Evolutionary conservation across 1,140 invertebrate genomes (phyloP).

Genomic region (Lethrus apterus): DNA sequence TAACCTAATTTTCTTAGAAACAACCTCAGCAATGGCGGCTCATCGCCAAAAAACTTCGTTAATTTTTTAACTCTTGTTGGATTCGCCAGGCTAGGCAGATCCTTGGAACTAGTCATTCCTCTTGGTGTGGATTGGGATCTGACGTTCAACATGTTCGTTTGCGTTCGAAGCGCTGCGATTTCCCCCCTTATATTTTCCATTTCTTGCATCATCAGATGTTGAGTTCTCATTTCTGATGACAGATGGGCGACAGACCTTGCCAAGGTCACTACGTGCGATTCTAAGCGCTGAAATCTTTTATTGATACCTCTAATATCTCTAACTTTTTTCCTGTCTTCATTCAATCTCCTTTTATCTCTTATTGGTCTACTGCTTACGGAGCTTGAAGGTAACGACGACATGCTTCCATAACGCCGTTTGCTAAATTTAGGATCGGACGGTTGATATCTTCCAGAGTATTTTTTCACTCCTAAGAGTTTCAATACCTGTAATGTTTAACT

Average conservation of each 20-base stretch:
- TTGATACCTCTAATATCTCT: conserved; percentile 75
- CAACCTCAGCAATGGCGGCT: conserved; percentile 80
- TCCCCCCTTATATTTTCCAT: conserved; percentile 82
- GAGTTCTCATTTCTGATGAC: conserved; percentile 85
- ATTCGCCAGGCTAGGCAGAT: conserved; percentile 65
- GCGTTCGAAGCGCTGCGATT: conserved; percentile 67
- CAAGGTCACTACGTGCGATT: conserved; percentile 86
- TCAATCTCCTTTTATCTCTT: conserved; percentile 53
- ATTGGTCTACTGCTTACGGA: conserved; percentile 69
- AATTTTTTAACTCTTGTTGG: conserved; percentile 75
- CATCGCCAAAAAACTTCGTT: conserved; percentile 89
- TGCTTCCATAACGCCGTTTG: conserved; percentile 47
- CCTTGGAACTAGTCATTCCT: conserved; percentile 42
- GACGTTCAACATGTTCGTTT: conserved; percentile 53
- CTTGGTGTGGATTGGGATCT: conserved; percentile 47
- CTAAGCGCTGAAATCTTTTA: conserved; percentile 80
- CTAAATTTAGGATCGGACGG: conserved; percentile 54
- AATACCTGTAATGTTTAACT: conserved; percentile 51
- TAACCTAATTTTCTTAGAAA: conserved; percentile 90
- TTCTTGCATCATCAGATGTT: conserved; percentile 84
- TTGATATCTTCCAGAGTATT: conserved; percentile 45
- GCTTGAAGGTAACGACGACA: conserved; percentile 59
- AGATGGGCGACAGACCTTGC: conserved; percentile 88
- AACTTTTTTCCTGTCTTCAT: conserved; percentile 64
- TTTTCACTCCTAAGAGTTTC: conserved; percentile 68